Conservation (phyloP, 2,113 vertebrate genomes). For the Atractosteus spatula region DNA sequence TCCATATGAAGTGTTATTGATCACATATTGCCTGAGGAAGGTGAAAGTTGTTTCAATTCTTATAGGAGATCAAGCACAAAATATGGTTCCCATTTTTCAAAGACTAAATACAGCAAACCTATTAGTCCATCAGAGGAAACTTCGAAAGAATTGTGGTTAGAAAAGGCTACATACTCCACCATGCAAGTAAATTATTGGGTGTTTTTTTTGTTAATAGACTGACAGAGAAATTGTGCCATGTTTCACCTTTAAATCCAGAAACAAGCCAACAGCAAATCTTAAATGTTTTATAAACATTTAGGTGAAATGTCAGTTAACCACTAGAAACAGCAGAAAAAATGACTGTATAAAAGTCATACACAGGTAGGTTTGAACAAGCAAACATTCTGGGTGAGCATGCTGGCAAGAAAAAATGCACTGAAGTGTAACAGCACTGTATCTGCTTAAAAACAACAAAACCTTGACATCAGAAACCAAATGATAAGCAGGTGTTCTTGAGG, state of each 20-base stretch:
- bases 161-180: too few species aligned
- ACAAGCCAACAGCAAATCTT: background rate
- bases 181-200: too few species aligned
- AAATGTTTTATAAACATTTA: slow-evolving; percentile 19
- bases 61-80: too few species aligned
- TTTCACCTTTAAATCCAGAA: background rate
- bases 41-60: too few species aligned
- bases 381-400: slow-evolving; percentile 65
- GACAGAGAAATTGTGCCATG: background rate
- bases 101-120: too few species aligned
- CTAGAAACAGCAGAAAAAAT: slow-evolving; percentile 1
- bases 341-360: background rate
- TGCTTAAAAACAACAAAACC: background rate
- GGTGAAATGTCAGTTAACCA: slow-evolving; percentile 8
- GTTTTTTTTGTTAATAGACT: slow-evolving; percentile 8
- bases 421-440: slow-evolving; percentile 29
- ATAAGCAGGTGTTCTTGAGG: slow-evolving; percentile 47
- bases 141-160: too few species aligned
- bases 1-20: too few species aligned
- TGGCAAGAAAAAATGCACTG: slow-evolving; percentile 49
- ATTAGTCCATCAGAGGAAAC: too few species aligned
- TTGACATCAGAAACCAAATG: slow-evolving; percentile 37
- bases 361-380: slow-evolving; percentile 50
- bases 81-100: too few species aligned
- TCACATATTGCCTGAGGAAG: too few species aligned